Conservation (phyloP, 2,113 vertebrate genomes). For the Physeter macrocephalus region DNA sequence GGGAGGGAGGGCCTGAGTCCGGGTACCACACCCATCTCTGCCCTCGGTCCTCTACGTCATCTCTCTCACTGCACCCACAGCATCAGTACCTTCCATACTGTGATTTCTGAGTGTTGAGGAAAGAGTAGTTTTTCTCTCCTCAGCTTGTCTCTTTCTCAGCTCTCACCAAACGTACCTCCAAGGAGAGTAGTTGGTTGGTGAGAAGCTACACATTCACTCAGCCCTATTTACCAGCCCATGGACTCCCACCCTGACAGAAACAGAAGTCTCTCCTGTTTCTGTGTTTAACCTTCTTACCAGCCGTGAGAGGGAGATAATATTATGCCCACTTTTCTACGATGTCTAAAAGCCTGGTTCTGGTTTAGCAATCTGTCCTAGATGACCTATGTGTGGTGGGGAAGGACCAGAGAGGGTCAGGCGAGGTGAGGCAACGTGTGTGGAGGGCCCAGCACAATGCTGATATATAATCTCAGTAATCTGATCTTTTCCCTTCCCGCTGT, state of each 20-base stretch:
- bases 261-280: background rate
- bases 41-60: accelerated
- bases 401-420: accelerated
- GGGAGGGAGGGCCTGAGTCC: accelerated
- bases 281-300: background rate
- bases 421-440: accelerated
- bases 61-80: background rate
- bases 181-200: accelerated
- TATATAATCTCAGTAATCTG: accelerated
- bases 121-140: background rate
- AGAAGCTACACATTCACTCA: background rate
- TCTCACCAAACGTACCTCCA: background rate
- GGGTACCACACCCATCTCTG: background rate
- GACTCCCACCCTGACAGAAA: background rate
- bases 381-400: background rate
- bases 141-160: background rate
- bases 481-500: background rate
- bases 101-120: background rate
- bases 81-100: background rate
- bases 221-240: background rate
- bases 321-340: background rate
- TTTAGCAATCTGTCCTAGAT: background rate
- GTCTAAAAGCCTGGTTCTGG: background rate
- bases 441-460: accelerated
- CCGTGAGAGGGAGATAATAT: background rate